Evolutionary conservation across 2,797 vertebrate genomes (phyloP), one percentile per base, ranked within the genome.

Genomic region (Mormyrops attenuatus): DNA sequence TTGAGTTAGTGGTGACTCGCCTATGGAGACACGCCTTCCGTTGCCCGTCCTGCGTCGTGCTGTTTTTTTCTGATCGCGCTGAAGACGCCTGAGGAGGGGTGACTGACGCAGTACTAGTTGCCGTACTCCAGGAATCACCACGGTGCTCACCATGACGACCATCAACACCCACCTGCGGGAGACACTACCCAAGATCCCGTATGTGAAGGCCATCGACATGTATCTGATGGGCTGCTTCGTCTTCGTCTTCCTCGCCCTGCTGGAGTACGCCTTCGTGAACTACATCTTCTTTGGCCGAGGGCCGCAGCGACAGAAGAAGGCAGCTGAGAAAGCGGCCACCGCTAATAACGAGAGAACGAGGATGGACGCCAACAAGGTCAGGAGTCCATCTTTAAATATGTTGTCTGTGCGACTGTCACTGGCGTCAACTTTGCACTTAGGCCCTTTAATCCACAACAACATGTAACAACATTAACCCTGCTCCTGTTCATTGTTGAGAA

Each of bases 221-320:
- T 99, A 99, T 95, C 97, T 99, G 52, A 99, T 99, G 98, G 97
- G 98, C 73, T 99, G 98, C 94, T 99, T 99, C 91, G 97, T 99
- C 90, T 99, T 99, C 7, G 99, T 99, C 63, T 99, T 99, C 94
- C 95, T 99, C 96, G 99, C 99, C 49, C 95, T 99, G 91, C 95
- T 99, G 94, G 99, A 99, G 91, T 99, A 99, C 15, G 99, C 98
- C 0, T 93, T 99, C 92, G 99, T 99, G 90, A 99, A 99, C 96
- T 99, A 99, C 95, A 99, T 99, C 93, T 99, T 99, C 96, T 99
- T 99, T 90, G 99, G 99, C 87, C 96, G 98, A 44, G 99, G 99
- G n/a, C 99, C 99, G 17, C 99, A 99, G 89, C 96, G 98, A 5
- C 99, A 99, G 96, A 99, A 99, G 95, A 98, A 94, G 93, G 98